Conservation (phyloP, 2,888 invertebrate genomes). For the Allacma fusca region DNA sequence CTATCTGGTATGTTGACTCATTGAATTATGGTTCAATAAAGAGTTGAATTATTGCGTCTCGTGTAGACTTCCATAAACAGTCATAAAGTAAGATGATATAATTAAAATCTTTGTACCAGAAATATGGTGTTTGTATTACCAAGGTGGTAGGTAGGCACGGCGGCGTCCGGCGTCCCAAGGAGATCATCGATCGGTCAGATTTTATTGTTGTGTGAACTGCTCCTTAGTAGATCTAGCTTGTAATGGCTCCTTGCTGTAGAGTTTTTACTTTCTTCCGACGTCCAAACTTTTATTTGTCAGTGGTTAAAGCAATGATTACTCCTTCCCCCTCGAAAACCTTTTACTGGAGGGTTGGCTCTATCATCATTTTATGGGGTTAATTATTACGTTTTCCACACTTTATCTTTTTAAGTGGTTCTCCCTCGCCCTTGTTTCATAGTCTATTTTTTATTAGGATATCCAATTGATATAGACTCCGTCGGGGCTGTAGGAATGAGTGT, state of each 20-base stretch:
- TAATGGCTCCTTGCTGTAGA: constrained; percentile 1
- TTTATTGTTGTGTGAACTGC: constrained; percentile 7
- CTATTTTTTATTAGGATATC: background rate
- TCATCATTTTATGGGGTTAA: constrained; percentile 3
- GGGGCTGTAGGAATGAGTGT: background rate
- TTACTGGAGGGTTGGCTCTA: constrained; percentile 5
- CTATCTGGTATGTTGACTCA: too few species aligned
- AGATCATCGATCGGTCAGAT: background rate
- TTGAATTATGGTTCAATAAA: background rate
- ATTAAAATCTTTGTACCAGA: background rate
- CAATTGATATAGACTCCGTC: background rate
- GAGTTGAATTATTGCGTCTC: background rate
- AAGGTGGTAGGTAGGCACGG: background rate
- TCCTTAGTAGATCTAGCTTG: background rate
- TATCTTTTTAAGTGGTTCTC: background rate
- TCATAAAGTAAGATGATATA: background rate
- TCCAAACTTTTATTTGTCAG: background rate
- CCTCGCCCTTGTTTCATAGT: background rate
- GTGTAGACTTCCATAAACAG: background rate
- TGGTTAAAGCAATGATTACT: constrained; percentile 6
- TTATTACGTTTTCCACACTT: background rate
- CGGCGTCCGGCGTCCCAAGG: background rate
- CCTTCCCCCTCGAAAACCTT: constrained; percentile 1
- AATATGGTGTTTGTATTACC: background rate
- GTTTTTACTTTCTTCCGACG: background rate